Evolutionary conservation across 2,797 vertebrate genomes (phyloP).

Genomic region (Enteromius trimaculatus): DNA sequence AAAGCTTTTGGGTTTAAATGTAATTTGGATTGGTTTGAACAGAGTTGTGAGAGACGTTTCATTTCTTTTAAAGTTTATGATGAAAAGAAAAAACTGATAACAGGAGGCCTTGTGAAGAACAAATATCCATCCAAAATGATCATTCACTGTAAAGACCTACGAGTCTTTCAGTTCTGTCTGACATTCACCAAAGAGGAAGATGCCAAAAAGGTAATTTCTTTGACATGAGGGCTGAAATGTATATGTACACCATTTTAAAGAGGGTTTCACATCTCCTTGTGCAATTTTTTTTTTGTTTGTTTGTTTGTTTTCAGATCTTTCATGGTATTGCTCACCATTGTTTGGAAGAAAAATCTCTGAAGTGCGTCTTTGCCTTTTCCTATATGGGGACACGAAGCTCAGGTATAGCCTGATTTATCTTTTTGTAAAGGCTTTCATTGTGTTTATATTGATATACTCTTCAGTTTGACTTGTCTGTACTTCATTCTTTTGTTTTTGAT

Average conservation of each 20-base stretch:
- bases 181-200: slow-evolving; percentile 87
- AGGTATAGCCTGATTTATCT: slow-evolving; percentile 55
- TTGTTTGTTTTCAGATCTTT: slow-evolving; percentile 77
- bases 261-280: background rate
- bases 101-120: slow-evolving; percentile 75
- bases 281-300: slow-evolving; percentile 21
- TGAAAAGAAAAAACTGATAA: slow-evolving; percentile 85
- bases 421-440: background rate
- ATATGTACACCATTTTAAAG: background rate
- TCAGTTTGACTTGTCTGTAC: background rate
- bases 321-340: slow-evolving; percentile 87
- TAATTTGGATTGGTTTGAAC: background rate
- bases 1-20: background rate
- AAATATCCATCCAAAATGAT: slow-evolving; percentile 86
- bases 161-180: slow-evolving; percentile 86
- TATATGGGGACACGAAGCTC: slow-evolving; percentile 66
- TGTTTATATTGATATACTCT: background rate
- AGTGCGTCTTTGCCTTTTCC: slow-evolving; percentile 87
- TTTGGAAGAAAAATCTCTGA: slow-evolving; percentile 83
- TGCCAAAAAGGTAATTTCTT: slow-evolving; percentile 79
- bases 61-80: slow-evolving; percentile 80
- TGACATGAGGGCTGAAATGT: background rate
- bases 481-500: background rate
- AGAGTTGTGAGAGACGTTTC: background rate
- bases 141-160: slow-evolving; percentile 88